Percentiles rank a stretch among this genome's conserved stretches.
These are phyloP conservation scores for Lucifuga dentata DNA, from an alignment of 2,113 vertebrate species.

Conservation along the genomic window DNA sequence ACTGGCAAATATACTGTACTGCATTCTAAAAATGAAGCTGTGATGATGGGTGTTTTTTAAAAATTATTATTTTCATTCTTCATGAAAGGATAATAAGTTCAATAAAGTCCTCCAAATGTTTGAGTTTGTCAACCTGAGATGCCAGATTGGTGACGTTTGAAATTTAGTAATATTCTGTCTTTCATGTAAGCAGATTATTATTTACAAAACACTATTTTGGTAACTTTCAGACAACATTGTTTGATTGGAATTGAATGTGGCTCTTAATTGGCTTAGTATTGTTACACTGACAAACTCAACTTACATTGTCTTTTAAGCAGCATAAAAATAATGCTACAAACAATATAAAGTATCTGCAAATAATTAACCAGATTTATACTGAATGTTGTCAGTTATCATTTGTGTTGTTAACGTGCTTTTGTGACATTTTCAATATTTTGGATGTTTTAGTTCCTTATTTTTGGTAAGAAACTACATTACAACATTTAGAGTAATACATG, in stretches of 20 bases:
- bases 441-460: neutral
- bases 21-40: slow-evolving; percentile 4
- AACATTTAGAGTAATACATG: neutral
- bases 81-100: no score
- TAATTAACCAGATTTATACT: neutral
- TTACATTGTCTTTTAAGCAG: neutral
- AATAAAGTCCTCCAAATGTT: neutral
- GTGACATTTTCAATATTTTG: no score
- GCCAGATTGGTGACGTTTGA: neutral
- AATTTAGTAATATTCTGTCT: neutral
- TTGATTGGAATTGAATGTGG: neutral
- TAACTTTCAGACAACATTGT: neutral
- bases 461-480: neutral
- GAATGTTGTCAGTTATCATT: neutral
- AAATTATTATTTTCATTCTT: neutral
- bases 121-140: neutral
- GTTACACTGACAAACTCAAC: no score
- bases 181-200: neutral
- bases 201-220: neutral
- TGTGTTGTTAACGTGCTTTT: neutral
- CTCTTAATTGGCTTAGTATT: neutral
- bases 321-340: neutral
- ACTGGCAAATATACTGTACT: slow-evolving; percentile 49
- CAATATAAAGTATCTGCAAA: neutral
- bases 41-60: neutral